Evolutionary conservation across 2,113 vertebrate genomes (phyloP), one percentile per base, ranked within the genome.

Genomic region (Sigmodon hispidus): DNA sequence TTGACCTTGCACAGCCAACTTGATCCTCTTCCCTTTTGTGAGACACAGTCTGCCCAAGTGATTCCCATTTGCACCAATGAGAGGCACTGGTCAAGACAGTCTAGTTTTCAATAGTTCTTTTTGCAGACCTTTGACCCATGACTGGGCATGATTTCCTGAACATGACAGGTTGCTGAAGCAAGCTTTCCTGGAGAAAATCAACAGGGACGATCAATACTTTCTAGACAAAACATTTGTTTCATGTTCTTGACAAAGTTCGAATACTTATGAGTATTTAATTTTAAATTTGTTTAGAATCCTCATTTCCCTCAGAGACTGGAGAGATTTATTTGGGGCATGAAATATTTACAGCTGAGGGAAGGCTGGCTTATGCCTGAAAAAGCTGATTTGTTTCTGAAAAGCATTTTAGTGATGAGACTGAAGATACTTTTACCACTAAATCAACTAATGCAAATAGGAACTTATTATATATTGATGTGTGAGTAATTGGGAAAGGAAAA

Each of bases 391-490:
- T 77, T 40, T 26, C 36, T 85, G 40, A 79, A 79, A 79, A 22
- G 16, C 83, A 59, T 90, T 93, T 93, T 85, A 48, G 65, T 91
- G 21, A 89, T 65, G 50, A 88, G 34, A 59, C 21, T 79, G 48
- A 95, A 89, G 81, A 89, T 50, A 3, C 2, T 79, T 75, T 87
- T 85, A 80, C n/a, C 72, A 87, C 48, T n/a, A 93, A 90, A 50
- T 70, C 40, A 91, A 45, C 34, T 81, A 79, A 43, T 40, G 57
- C 55, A 79, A 79, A 87, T 81, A 34, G 69, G 3, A 57, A 11
- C 7, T 83, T 77, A 70, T 45, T 94, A 83, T 34, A 63, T 63
- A 93, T 92, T 65, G 61, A 83, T 83, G 12, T 87, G 13, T 92
- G 40, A n/a, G 52, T 81, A 4, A 6, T 55, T 95, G 63, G 31